Conservation (phyloP, 2,113 vertebrate species). For the Oreotrochilus melanogaster region DNA sequence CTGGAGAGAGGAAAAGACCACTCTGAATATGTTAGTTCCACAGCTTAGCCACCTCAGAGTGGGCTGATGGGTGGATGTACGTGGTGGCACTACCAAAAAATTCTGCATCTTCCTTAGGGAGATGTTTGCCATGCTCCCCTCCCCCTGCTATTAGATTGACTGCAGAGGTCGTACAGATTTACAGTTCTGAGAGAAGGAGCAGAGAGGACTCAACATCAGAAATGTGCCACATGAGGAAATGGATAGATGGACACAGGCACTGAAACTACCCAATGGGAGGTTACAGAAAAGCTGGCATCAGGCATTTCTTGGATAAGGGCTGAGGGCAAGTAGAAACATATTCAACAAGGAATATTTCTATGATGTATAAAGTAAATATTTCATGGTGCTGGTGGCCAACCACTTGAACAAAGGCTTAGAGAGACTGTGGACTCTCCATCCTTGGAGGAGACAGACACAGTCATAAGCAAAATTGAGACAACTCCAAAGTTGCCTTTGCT, state of each 20-base stretch:
- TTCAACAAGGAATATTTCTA: neutral
- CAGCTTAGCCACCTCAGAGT: neutral
- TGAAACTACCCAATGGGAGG: neutral
- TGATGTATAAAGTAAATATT: neutral
- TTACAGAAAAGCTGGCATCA: neutral
- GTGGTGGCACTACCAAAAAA: neutral
- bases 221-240: neutral
- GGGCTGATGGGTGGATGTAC: accelerated
- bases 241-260: neutral
- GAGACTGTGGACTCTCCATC: neutral
- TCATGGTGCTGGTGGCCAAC: neutral
- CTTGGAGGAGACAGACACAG: neutral
- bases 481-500: neutral
- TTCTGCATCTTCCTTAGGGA: neutral
- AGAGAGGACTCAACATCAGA: neutral
- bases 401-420: neutral
- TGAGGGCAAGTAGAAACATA: neutral
- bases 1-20: neutral
- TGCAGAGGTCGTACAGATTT: neutral
- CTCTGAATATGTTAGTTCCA: neutral
- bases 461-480: neutral
- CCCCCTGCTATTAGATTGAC: neutral
- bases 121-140: neutral
- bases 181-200: neutral
- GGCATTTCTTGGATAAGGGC: neutral